Base-by-base conservation (phyloP, 2,888 invertebrate species). In the Machimus rusticus region DNA sequence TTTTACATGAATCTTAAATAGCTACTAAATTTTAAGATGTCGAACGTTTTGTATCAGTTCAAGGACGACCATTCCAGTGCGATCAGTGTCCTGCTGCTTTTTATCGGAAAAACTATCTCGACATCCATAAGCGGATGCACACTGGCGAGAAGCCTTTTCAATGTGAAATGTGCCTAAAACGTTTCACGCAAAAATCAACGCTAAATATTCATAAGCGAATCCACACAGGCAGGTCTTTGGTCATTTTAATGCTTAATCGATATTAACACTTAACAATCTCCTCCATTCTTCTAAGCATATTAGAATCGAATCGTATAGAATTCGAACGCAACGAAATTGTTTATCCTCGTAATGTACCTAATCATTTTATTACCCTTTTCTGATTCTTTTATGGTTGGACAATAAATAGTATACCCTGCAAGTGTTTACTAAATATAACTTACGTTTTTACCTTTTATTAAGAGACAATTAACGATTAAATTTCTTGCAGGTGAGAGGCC, bases 111-210 rank as follows among this genome's bases (percentile, higher is more conserved):
- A 93, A 93, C 92, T 92, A 93, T 92, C 93, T 93, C 92, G 93
- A 93, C 93, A 93, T 92, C 93, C 93, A 94, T 93, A 92, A 93
- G 93, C 93, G 94, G 93, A 90, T 90, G 74, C 90, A 90, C 88
- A 90, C 90, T 86, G 90, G 90, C 76, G 90, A 90, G 78, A 88
- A 90, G 88, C 90, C 90, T 76, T 90, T 90, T 88, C 90, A 90
- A 88, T 91, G 90, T 89, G 90, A 90, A 88, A 88, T 90, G 86
- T 90, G 90, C 92, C 94, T 95, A 90, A 96, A 96, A 92, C 94
- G 96, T 88, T 96, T 96, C 93, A 96, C 96, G 90, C 96, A 96
- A 93, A 96, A 96, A 93, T 96, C 96, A 90, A 96, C 96, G 90
- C 94, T 96, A 90, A 96, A 96, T 92, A 96, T 96, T 91, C 96